A percentile compares a stretch with the other conserved stretches of the same genome.
Conservation (phyloP, 2,888 invertebrate genomes). For the Macrosoma leucophasiata region DNA sequence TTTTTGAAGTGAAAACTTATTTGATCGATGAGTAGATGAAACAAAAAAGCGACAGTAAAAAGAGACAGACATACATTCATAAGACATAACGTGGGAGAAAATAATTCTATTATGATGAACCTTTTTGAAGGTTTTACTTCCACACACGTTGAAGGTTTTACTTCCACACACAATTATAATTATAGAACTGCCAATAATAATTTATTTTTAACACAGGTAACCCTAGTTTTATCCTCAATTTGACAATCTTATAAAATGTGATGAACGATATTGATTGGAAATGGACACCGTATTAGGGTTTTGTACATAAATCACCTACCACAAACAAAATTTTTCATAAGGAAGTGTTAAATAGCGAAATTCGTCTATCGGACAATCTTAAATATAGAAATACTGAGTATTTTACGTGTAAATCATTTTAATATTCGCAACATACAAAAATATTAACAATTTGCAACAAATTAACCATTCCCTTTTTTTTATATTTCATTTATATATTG, state of each 20-base stretch:
- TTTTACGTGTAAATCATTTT: constrained; percentile 21
- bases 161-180: not conserved
- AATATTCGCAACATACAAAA: constrained; percentile 27
- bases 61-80: too few species aligned
- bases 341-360: constrained; percentile 1
- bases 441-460: constrained; percentile 25
- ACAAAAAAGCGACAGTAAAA: too few species aligned
- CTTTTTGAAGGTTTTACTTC: not conserved
- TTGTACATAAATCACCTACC: constrained; percentile 21
- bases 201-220: constrained; percentile 5
- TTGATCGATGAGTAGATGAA: not conserved
- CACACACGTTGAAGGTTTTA: not conserved
- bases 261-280: constrained; percentile 9
- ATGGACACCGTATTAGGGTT: constrained; percentile 10
- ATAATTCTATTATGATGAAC: not conserved
- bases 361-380: constrained; percentile 1
- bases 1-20: not conserved
- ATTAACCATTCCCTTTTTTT: constrained; percentile 15
- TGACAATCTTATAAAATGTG: constrained; percentile 1
- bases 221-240: constrained; percentile 1
- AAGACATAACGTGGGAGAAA: too few species aligned
- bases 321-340: constrained; percentile 24
- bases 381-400: constrained; percentile 24
- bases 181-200: constrained; percentile 3
- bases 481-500: constrained; percentile 10